Evolutionary conservation across 2,113 vertebrate genomes (phyloP).

Genomic region (Dasyurus viverrinus): DNA sequence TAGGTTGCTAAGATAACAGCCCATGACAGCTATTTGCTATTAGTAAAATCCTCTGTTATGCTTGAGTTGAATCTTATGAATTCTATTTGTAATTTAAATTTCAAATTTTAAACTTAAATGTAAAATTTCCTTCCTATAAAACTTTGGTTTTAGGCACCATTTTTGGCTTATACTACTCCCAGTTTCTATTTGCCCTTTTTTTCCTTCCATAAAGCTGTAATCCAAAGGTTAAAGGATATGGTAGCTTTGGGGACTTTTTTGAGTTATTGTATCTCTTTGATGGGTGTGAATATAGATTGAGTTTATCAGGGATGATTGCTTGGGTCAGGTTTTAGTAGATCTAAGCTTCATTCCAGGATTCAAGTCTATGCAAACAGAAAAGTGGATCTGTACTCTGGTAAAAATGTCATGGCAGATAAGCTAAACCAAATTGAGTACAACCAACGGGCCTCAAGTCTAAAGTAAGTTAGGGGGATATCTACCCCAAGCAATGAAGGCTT

Average conservation of each 20-base stretch:
- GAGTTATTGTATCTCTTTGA: not conserved
- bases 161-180: not conserved
- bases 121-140: not conserved
- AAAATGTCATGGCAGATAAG: no score
- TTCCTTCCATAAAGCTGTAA: not conserved
- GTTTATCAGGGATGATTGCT: not conserved
- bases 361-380: no score
- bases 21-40: not conserved
- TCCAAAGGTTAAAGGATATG: not conserved
- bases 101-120: no score
- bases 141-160: not conserved
- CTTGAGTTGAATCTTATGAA: not conserved
- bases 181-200: not conserved
- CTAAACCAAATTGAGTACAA: no score
- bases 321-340: not conserved
- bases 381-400: not conserved
- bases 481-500: no score
- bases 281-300: not conserved
- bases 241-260: not conserved
- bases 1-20: not conserved
- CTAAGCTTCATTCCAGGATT: no score
- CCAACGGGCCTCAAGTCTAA: no score
- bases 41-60: not conserved
- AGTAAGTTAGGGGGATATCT: no score
- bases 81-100: not conserved